Evolutionary conservation across 2,113 vertebrate species (phyloP), one percentile per base, ranked within the genome.

Genomic region (Labeo catla): DNA sequence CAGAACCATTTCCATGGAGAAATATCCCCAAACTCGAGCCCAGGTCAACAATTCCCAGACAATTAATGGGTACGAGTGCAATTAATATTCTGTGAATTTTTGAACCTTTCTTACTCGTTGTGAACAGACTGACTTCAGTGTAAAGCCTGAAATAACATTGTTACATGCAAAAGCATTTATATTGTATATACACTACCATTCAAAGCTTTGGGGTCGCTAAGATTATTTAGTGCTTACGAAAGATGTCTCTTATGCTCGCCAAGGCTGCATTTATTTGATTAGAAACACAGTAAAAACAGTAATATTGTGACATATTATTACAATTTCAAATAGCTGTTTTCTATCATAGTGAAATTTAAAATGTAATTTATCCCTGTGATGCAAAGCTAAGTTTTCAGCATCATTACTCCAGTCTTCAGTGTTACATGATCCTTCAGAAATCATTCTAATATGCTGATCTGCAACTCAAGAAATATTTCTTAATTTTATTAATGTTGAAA

Each of bases 1-100:
- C 70, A 86, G 52, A 65, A 23, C n/a, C 78, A 23, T 82, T 80
- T 86, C 63, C 76, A 82, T 66, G 23, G 68, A 59, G 63, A 85
- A 82, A 61, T n/a, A 76, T 81, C 11, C 57, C 43, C 49, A 85
- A 49, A 59, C 72, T 82, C 47, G 10, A 77, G 77, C 34, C 57
- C 52, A 80, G 50, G 76, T 77, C 76, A 54, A 77, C 76, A 77
- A 36, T 54, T 77, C 57, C 77, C 77, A 80, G 57, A 80, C 77
- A 80, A 80, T 59, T 78, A 63, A 80, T 43, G 77, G 34, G 77
- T 61, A 45, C 77, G n/a, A 28, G 57, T 59, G 77, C 34, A 61
- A 63, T 59, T 80, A 63, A 80, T 43, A 80, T 80, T 78, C 73
- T 76, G 73, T 45, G 73, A 76, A 76, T 76, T 76, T 49, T 50